A percentile compares a stretch with the other conserved stretches of the same genome.
Conservation (phyloP, 1,140 invertebrate species). For the Eupeodes corollae region DNA sequence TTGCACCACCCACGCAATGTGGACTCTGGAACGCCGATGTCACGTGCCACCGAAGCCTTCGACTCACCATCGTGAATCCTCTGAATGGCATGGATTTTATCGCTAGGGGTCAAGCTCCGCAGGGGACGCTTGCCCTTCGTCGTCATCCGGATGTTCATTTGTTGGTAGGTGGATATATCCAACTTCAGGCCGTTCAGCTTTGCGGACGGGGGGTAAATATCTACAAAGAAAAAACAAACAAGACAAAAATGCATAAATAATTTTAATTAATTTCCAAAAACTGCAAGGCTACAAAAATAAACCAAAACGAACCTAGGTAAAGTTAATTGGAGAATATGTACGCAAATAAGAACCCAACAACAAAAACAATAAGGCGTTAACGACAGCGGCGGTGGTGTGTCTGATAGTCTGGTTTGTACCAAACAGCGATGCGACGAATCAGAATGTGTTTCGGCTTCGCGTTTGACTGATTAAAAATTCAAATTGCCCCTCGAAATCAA, state of each 20-base stretch:
- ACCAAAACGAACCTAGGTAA: too few relatives aligned
- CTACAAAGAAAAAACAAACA: background rate
- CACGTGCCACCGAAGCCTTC: slow-evolving; percentile 67
- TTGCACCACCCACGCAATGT: slow-evolving; percentile 76
- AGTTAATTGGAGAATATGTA: too few relatives aligned
- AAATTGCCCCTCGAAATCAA: too few relatives aligned
- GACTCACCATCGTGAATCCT: slow-evolving; percentile 69
- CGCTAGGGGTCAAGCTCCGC: slow-evolving; percentile 55
- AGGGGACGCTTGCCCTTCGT: slow-evolving; percentile 56
- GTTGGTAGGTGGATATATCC: slow-evolving; percentile 37
- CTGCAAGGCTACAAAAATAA: too few relatives aligned
- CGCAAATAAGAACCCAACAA: too few relatives aligned
- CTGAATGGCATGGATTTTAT: slow-evolving; percentile 67
- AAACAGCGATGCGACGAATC: too few relatives aligned
- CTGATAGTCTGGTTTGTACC: too few relatives aligned
- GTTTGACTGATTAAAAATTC: too few relatives aligned
- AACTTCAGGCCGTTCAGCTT: slow-evolving; percentile 31
- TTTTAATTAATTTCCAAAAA: too few relatives aligned
- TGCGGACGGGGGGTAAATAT: background rate
- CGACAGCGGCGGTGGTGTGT: too few relatives aligned
- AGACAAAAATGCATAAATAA: background rate
- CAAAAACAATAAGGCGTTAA: too few relatives aligned
- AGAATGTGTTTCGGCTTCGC: too few relatives aligned
- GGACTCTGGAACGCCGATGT: slow-evolving; percentile 71
- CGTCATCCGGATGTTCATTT: slow-evolving; percentile 36